Conservation (phyloP, 1,140 invertebrate species). For the Papilio machaon region DNA sequence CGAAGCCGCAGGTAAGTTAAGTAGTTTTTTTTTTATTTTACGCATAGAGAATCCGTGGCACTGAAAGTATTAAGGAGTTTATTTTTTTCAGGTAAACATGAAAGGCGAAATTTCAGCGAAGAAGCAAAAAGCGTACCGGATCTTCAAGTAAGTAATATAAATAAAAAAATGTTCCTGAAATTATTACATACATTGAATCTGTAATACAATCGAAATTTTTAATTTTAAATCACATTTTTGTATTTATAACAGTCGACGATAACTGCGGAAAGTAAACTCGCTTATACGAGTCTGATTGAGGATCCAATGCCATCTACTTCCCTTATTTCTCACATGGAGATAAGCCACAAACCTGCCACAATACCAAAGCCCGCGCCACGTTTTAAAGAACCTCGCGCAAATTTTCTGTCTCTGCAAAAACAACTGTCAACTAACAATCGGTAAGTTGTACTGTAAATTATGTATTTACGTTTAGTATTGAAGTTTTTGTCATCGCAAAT, state of each 20-base stretch:
- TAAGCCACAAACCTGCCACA: conserved; percentile 42
- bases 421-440: conserved; percentile 35
- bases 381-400: conserved; percentile 17
- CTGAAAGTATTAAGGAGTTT: neutral
- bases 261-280: conserved; percentile 93
- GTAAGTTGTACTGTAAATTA: conserved; percentile 5
- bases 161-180: neutral
- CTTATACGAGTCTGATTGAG: conserved; percentile 95
- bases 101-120: conserved; percentile 93
- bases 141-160: conserved; percentile 87
- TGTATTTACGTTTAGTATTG: neutral
- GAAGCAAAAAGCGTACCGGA: conserved; percentile 95
- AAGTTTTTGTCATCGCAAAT: too few species aligned
- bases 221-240: conserved; percentile 6
- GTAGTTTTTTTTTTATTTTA: conserved; percentile 33
- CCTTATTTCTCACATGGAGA: conserved; percentile 48
- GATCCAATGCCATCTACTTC: conserved; percentile 72
- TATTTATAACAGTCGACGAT: conserved; percentile 84
- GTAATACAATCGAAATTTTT: too few species aligned
- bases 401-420: conserved; percentile 57
- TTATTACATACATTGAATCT: too few species aligned
- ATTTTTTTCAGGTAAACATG: conserved; percentile 80
- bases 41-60: neutral
- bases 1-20: conserved; percentile 47
- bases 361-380: conserved; percentile 55